Percentiles rank a stretch among this genome's conserved stretches.
phyloP scores from a whole-genome alignment of 2,797 vertebrate genomes.

The Oceanodroma leucorhoa region DNA sequence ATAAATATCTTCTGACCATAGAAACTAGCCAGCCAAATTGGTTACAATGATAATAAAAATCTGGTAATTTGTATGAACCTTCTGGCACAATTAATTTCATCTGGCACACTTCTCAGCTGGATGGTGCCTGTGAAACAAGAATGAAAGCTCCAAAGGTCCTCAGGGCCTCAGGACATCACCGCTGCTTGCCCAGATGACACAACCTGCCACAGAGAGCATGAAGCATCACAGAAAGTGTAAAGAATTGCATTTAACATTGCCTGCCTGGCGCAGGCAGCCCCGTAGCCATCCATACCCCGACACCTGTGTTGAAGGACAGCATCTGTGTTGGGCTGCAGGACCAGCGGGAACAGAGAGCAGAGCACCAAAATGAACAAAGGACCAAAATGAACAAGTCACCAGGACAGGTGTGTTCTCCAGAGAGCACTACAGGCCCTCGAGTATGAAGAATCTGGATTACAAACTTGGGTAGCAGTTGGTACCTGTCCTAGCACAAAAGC shows the following conservation, averaged over 20 bases:
- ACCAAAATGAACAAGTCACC: neutral
- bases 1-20: neutral
- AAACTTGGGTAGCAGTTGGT: neutral
- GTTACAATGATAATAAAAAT: neutral
- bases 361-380: neutral
- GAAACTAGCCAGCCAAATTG: neutral
- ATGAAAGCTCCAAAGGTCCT: neutral
- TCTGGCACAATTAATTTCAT: neutral
- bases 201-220: neutral
- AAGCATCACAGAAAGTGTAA: fast-evolving
- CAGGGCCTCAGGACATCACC: fast-evolving
- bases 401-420: neutral
- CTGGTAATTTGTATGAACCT: neutral
- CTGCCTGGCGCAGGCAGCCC: neutral
- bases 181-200: neutral
- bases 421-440: neutral
- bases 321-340: neutral
- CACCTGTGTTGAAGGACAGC: neutral
- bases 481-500: neutral
- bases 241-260: fast-evolving
- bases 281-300: neutral
- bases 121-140: neutral
- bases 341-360: neutral
- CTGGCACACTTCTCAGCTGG: neutral
- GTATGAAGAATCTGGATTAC: neutral